Conservation (phyloP, 2,113 vertebrate genomes). For the Chauna torquata region DNA sequence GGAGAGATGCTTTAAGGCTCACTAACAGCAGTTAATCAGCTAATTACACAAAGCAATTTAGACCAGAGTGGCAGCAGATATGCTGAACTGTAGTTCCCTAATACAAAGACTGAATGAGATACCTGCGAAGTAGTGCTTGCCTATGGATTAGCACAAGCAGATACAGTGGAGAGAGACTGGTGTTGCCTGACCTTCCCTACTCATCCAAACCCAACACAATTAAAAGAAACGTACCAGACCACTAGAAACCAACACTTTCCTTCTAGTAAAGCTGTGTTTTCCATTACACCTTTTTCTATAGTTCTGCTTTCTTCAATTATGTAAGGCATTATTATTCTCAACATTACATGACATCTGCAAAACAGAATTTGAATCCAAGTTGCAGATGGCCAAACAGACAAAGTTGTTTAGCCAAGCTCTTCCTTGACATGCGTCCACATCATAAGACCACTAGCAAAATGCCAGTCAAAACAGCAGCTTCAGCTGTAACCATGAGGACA, state of each 20-base stretch:
- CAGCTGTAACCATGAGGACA: not conserved
- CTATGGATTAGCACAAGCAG: not conserved
- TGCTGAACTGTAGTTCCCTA: not conserved
- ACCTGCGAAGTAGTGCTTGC: not conserved
- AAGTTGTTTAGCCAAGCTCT: not conserved
- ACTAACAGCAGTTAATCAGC: not conserved
- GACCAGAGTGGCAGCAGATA: not conserved
- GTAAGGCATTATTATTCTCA: not conserved
- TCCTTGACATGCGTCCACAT: too few relatives aligned
- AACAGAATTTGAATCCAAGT: not conserved
- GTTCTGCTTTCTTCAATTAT: not conserved
- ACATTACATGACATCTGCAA: not conserved
- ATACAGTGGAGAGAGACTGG: not conserved
- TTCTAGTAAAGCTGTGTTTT: not conserved
- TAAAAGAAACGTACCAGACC: fast-evolving
- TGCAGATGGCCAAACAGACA: not conserved
- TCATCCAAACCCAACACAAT: not conserved
- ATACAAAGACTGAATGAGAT: not conserved
- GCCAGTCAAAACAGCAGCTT: fast-evolving
- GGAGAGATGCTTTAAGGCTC: not conserved
- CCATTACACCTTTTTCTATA: not conserved
- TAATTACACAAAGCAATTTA: not conserved
- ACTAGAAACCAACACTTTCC: not conserved
- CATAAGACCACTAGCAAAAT: fast-evolving
- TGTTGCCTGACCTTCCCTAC: not conserved